Conservation (phyloP, 1,140 invertebrate species). For the Drosophila chauvacae region DNA sequence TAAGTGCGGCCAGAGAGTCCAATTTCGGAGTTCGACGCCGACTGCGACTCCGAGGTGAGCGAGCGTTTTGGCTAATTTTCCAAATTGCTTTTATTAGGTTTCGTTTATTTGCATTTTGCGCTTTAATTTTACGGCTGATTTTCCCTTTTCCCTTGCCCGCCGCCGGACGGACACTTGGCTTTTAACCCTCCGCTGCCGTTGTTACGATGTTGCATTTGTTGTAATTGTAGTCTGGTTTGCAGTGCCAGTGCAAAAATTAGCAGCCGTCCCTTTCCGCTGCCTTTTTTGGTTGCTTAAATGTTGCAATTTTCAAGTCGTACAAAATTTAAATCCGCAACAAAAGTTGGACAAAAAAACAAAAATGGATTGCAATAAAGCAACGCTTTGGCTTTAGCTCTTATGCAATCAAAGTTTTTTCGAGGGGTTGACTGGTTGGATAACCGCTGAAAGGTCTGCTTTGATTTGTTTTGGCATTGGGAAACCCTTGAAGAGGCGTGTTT, state of each 20-base stretch:
- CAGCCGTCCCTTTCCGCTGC: constrained; percentile 45
- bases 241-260: constrained; percentile 47
- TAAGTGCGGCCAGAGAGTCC: constrained; percentile 1
- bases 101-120: constrained; percentile 83
- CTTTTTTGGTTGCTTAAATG: constrained; percentile 51
- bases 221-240: constrained; percentile 35
- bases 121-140: constrained; percentile 77
- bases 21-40: constrained; percentile 27
- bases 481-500: constrained; percentile 47
- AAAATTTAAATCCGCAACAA: constrained; percentile 59
- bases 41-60: constrained; percentile 29
- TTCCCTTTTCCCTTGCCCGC: constrained; percentile 12
- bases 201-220: constrained; percentile 54
- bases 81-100: constrained; percentile 84
- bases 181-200: constrained; percentile 65
- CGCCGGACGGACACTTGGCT: constrained; percentile 1
- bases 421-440: constrained; percentile 48
- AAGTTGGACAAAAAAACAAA: constrained; percentile 4
- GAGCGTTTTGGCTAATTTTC: constrained; percentile 79
- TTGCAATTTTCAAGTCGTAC: constrained; percentile 77
- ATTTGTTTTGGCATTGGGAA: constrained; percentile 34
- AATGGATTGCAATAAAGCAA: constrained; percentile 55
- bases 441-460: constrained; percentile 35
- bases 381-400: constrained; percentile 40
- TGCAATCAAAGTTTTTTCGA: constrained; percentile 60